phyloP scores from a whole-genome alignment of 2,888 invertebrate genomes.

The Ophion ventricosus region DNA sequence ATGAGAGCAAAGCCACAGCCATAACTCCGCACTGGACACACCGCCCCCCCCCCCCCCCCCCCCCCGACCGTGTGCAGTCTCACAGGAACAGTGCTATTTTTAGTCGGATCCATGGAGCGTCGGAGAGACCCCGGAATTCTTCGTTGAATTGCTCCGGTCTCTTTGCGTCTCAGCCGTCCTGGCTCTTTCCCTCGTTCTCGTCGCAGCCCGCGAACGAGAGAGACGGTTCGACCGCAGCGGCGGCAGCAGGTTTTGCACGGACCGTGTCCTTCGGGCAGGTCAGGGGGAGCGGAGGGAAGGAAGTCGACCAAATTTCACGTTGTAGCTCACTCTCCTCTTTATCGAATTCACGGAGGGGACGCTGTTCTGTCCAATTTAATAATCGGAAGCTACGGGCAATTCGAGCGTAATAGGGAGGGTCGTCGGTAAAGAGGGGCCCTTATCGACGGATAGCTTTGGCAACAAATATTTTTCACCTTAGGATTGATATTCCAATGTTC shows the following conservation, averaged over 20 bases:
- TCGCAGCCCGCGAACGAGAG: not conserved
- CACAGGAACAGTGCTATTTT: conserved; percentile 58
- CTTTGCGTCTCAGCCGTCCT: not conserved
- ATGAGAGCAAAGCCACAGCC: conserved; percentile 31
- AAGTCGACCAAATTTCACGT: not conserved
- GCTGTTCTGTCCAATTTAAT: not conserved
- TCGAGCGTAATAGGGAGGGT: not conserved
- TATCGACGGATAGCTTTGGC: not conserved
- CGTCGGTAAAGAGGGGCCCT: not conserved
- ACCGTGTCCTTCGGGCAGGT: conserved; percentile 31
- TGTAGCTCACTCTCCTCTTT: not conserved
- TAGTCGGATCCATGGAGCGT: conserved; percentile 51
- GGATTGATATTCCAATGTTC: no score
- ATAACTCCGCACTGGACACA: conserved; percentile 54
- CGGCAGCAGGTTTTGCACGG: conserved; percentile 17
- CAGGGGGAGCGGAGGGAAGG: not conserved
- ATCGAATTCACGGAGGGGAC: conserved; percentile 6
- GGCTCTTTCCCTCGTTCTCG: conserved; percentile 9
- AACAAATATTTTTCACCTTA: no score
- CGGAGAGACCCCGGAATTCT: conserved; percentile 58
- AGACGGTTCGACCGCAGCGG: not conserved
- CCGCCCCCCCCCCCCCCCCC: no score
- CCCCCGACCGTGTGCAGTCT: conserved; percentile 44
- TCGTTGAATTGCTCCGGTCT: conserved; percentile 38
- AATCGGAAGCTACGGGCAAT: not conserved